phyloP scores from a whole-genome alignment of 2,113 vertebrate species.

The Psammodynastes pulverulentus region DNA sequence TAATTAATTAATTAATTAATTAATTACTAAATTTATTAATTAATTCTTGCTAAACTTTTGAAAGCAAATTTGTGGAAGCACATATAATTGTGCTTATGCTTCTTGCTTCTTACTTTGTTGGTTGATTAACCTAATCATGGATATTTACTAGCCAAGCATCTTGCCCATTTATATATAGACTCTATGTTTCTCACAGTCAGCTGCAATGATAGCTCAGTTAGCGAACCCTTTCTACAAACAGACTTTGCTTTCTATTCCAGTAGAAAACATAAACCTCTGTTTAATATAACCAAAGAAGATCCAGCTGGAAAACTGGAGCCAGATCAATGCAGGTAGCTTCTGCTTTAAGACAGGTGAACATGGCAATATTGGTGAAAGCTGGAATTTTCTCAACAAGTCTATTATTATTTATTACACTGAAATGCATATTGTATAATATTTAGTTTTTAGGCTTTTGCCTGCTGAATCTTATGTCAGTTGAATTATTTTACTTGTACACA shows the following conservation, averaged over 20 bases:
- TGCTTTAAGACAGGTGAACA: neutral
- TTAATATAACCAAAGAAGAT: neutral
- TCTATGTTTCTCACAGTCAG: neutral
- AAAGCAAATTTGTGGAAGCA: neutral
- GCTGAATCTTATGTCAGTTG: neutral
- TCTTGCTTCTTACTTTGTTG: neutral
- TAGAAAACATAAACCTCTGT: neutral
- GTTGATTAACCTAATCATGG: neutral
- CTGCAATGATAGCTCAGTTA: neutral
- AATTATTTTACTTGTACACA: neutral
- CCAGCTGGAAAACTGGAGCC: neutral
- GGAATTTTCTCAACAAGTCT: neutral
- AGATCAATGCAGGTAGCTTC: neutral
- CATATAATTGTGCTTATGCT: neutral
- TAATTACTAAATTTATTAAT: too few species aligned
- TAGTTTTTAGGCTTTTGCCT: neutral
- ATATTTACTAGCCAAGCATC: neutral
- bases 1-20: too few species aligned
- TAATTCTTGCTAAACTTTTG: neutral
- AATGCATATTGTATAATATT: neutral
- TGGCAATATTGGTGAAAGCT: neutral
- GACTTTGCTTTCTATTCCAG: neutral
- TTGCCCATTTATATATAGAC: too few species aligned
- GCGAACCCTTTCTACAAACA: neutral
- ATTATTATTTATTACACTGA: neutral